A percentile compares a stretch with the other conserved stretches of the same genome.
These are phyloP conservation scores for Sebastes fasciatus DNA, from an alignment of 2,113 vertebrate genomes.

Conservation along the genomic window DNA sequence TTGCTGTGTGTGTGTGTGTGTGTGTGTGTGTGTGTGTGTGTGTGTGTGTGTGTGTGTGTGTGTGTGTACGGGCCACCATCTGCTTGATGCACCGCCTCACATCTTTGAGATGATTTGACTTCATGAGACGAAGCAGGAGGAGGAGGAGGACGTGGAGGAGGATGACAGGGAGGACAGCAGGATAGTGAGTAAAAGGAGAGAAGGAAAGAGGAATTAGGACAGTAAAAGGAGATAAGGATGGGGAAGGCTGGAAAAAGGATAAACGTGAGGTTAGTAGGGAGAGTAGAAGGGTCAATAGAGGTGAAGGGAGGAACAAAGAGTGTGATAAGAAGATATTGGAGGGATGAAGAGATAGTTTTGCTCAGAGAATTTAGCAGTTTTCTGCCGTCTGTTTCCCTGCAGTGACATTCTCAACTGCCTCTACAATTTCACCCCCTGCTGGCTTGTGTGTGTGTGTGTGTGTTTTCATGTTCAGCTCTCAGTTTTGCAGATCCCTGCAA, in stretches of 20 bases:
- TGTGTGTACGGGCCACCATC: conserved; percentile 36
- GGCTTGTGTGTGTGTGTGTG: conserved; percentile 12
- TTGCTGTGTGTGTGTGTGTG: conserved; percentile 6
- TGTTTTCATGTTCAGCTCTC: conserved; percentile 26
- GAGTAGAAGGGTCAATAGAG: neutral
- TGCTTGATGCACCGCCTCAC: conserved; percentile 39
- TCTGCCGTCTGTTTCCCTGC: conserved; percentile 10
- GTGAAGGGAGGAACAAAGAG: neutral
- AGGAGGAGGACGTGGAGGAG: conserved; percentile 13
- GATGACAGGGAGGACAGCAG: neutral
- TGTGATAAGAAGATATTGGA: neutral
- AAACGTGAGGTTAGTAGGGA: neutral
- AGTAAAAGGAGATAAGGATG: neutral
- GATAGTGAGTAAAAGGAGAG: neutral
- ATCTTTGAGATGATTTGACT: conserved; percentile 43
- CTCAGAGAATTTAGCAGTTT: conserved; percentile 10
- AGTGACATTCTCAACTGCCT: conserved; percentile 43
- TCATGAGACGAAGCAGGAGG: conserved; percentile 20
- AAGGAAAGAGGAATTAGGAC: neutral
- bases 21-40: conserved; percentile 19
- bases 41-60: conserved; percentile 19
- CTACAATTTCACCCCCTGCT: conserved; percentile 48
- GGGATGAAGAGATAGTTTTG: conserved; percentile 11
- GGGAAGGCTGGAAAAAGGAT: neutral
- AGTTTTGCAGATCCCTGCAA: conserved; percentile 33